These are phyloP conservation scores for Triplophysa yarkandensis DNA, from an alignment of 2,797 vertebrate species.

Conservation along the genomic window DNA sequence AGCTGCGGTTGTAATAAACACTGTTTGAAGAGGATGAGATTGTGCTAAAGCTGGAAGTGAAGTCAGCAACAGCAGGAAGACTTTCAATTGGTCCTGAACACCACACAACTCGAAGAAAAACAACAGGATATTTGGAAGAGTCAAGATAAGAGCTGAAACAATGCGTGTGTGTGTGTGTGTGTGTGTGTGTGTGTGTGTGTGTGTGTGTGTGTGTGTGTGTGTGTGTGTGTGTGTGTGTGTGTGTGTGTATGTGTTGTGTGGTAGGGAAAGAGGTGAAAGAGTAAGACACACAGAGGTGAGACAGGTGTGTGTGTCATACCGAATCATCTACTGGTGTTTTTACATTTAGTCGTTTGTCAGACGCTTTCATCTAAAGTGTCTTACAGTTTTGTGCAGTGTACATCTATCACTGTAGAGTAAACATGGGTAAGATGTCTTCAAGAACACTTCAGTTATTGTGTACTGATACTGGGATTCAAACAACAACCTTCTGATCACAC, in stretches of 20 bases:
- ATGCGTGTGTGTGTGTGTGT: constrained; percentile 65
- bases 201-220: constrained; percentile 51
- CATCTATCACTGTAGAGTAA: no score
- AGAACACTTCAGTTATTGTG: no score
- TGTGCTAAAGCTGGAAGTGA: constrained; percentile 94
- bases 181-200: constrained; percentile 43
- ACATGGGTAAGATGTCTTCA: no score
- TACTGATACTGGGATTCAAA: no score
- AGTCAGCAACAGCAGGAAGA: constrained; percentile 92
- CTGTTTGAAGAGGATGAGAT: constrained; percentile 93
- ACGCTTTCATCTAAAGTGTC: no score
- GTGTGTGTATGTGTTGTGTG: constrained; percentile 68
- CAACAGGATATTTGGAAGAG: constrained; percentile 90
- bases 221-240: constrained; percentile 67
- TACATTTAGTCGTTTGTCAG: no score
- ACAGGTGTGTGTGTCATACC: no score
- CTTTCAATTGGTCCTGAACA: constrained; percentile 90
- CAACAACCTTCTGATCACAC: no score
- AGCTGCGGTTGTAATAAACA: constrained; percentile 73
- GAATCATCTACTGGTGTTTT: no score
- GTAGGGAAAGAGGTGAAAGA: no score
- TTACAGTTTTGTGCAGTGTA: no score
- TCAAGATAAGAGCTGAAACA: constrained; percentile 92
- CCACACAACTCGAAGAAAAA: constrained; percentile 82
- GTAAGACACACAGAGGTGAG: no score